Conservation (phyloP, 2,888 invertebrate genomes). For the Aphodius granarius region DNA sequence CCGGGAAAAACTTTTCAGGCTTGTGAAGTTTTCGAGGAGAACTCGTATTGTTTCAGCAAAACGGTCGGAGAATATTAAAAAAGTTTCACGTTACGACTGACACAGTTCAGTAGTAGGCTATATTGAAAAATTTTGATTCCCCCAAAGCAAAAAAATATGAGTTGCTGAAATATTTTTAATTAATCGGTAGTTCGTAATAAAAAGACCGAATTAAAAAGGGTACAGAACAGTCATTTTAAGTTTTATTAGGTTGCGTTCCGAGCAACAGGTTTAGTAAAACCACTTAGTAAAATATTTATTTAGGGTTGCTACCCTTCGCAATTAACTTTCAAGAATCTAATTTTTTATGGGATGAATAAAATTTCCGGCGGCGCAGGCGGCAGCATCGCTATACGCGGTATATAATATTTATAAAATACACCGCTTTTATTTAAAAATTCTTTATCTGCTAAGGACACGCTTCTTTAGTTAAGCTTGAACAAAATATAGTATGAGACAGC, state of each 20-base stretch:
- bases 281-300: background rate
- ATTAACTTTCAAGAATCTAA: background rate
- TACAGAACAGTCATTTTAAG: background rate
- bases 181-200: background rate
- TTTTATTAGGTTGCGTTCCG: background rate
- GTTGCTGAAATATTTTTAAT: no score
- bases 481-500: no score
- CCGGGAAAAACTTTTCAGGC: background rate
- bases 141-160: background rate
- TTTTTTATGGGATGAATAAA: background rate
- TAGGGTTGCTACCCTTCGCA: background rate
- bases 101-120: background rate
- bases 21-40: background rate
- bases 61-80: background rate
- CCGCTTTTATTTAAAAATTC: no score
- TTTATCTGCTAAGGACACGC: no score
- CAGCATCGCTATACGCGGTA: background rate
- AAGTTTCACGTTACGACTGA: background rate
- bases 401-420: background rate
- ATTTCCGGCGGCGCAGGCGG: background rate
- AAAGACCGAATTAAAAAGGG: background rate
- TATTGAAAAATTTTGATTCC: background rate
- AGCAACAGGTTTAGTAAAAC: background rate
- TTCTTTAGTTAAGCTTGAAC: no score
- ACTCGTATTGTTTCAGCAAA: background rate